Conservation (phyloP, 2,113 vertebrate genomes). For the Gambusia holbrooki region DNA sequence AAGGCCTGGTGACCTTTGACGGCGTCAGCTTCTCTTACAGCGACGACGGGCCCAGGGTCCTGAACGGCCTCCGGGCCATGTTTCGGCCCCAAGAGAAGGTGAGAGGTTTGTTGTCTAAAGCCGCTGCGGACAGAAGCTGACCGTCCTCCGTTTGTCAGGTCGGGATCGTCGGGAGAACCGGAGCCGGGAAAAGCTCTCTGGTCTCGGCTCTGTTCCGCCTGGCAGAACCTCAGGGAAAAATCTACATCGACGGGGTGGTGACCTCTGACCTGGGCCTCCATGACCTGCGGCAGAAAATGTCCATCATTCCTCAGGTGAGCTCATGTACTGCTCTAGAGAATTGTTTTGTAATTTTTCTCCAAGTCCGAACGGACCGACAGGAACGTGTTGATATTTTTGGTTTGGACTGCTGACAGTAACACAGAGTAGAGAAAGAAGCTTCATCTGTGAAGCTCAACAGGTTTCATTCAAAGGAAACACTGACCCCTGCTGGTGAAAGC, state of each 20-base stretch:
- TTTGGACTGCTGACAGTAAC: too few species aligned
- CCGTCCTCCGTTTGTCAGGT: slow-evolving; percentile 74
- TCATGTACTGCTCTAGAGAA: too few species aligned
- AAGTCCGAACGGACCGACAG: too few species aligned
- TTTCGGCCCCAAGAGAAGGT: slow-evolving; percentile 92
- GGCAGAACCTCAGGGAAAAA: slow-evolving; percentile 90
- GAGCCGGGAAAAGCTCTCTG: slow-evolving; percentile 94
- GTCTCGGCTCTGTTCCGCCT: slow-evolving; percentile 93
- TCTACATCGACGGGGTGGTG: slow-evolving; percentile 89
- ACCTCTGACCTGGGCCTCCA: slow-evolving; percentile 93
- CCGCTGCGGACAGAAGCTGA: not conserved
- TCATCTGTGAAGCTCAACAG: too few species aligned
- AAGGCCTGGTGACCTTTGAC: slow-evolving; percentile 90
- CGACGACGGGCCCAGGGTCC: slow-evolving; percentile 83
- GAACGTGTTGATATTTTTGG: too few species aligned
- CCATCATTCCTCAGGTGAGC: slow-evolving; percentile 95
- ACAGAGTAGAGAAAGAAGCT: too few species aligned
- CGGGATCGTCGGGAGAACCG: slow-evolving; percentile 93
- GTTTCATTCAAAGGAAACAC: too few species aligned
- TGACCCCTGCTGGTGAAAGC: too few species aligned
- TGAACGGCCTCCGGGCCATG: slow-evolving; percentile 85
- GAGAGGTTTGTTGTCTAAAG: not conserved
- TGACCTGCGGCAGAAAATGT: slow-evolving; percentile 93
- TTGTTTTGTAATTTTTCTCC: too few species aligned
- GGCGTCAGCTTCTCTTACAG: slow-evolving; percentile 90